phyloP scores from a whole-genome alignment of 2,797 vertebrate species.

The Siniperca undulata region DNA sequence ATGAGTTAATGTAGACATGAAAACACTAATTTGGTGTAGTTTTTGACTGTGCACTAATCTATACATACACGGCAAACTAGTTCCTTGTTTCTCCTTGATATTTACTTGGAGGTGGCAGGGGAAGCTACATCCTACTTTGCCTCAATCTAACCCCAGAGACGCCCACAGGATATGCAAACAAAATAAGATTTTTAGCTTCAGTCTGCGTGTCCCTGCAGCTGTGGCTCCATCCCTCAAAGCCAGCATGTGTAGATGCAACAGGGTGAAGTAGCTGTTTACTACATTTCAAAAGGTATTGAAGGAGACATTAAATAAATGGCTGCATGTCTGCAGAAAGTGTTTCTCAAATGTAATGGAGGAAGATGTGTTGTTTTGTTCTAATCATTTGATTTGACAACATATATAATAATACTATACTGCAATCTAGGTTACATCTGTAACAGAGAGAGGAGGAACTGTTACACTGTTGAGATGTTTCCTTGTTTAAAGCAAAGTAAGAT shows the following conservation, averaged over 20 bases:
- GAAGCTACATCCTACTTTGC: constrained; percentile 13
- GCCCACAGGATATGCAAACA: constrained; percentile 28
- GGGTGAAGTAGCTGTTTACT: not conserved
- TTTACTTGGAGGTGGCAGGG: constrained; percentile 13
- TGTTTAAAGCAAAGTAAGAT: constrained; percentile 33
- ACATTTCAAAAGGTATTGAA: not conserved
- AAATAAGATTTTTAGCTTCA: constrained; percentile 22
- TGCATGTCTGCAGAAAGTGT: not conserved
- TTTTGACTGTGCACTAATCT: not conserved
- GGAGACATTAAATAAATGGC: not conserved
- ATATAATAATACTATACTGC: not conserved
- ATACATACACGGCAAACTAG: not conserved
- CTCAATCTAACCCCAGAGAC: constrained; percentile 14
- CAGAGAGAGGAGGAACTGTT: not conserved
- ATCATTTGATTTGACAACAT: not conserved
- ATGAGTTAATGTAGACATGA: not conserved
- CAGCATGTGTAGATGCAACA: not conserved
- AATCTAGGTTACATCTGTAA: not conserved
- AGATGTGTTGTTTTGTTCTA: not conserved
- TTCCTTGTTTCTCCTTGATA: constrained; percentile 8
- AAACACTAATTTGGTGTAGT: not conserved
- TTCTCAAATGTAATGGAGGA: not conserved
- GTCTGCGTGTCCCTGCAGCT: not conserved
- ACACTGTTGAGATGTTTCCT: constrained; percentile 19
- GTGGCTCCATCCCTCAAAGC: constrained; percentile 1